Evolutionary conservation across 2,113 vertebrate species (phyloP).

Genomic region (Climacteris rufus): DNA sequence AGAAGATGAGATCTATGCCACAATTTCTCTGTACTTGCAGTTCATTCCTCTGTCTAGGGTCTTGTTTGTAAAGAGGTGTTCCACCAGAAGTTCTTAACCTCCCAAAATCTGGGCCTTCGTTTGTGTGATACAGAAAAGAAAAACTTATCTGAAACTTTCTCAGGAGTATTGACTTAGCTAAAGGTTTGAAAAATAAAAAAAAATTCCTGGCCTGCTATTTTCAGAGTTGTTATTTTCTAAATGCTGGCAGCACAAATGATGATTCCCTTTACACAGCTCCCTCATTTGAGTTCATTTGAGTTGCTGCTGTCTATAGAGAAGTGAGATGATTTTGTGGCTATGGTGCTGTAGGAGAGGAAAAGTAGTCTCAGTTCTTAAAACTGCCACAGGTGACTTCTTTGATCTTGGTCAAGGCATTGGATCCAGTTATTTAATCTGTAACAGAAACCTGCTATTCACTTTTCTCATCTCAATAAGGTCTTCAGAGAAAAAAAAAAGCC

Average conservation of each 20-base stretch:
- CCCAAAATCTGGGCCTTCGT: neutral
- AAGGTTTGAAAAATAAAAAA: neutral
- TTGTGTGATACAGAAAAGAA: neutral
- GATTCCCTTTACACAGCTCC: neutral
- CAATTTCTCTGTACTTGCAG: rapidly evolving
- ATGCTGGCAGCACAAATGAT: neutral
- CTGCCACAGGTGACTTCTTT: neutral
- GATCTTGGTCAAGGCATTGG: neutral
- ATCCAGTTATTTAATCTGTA: neutral
- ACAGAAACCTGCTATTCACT: neutral
- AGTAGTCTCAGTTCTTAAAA: neutral
- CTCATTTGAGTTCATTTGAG: neutral
- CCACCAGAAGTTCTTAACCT: neutral
- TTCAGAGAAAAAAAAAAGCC: neutral
- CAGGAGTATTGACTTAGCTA: neutral
- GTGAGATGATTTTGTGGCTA: neutral
- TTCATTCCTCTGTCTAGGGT: neutral
- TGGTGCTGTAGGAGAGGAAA: neutral
- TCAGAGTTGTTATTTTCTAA: neutral
- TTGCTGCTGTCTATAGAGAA: neutral
- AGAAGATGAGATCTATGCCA: neutral
- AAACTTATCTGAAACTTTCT: neutral
- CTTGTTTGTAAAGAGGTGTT: neutral
- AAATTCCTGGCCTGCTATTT: neutral
- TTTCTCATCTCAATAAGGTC: neutral